Evolutionary conservation across 2,113 vertebrate genomes (phyloP).

Genomic region (Nerophis ophidion): DNA sequence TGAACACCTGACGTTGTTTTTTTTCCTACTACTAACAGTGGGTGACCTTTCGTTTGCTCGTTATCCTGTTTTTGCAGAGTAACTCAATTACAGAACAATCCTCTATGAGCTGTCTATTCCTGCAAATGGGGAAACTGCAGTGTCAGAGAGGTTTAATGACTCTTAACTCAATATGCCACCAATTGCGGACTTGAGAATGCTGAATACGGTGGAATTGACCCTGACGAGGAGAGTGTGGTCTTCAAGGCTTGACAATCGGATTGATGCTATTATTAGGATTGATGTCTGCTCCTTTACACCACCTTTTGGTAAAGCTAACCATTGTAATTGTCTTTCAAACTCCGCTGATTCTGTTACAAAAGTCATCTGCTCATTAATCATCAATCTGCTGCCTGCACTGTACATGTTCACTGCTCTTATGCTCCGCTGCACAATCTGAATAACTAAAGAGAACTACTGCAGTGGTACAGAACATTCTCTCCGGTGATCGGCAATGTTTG

Average conservation of each 20-base stretch:
- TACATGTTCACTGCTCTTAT: slow-evolving; percentile 3
- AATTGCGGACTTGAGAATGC: slow-evolving; percentile 28
- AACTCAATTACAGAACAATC: slow-evolving; percentile 39
- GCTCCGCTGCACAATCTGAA: slow-evolving; percentile 27
- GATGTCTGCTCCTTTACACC: not conserved
- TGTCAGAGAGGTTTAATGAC: slow-evolving; percentile 34
- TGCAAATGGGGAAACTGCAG: slow-evolving; percentile 39
- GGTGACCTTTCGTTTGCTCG: slow-evolving; percentile 19
- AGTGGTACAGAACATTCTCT: slow-evolving; percentile 35
- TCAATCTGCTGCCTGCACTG: not conserved
- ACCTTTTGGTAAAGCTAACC: not conserved
- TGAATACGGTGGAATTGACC: slow-evolving; percentile 24
- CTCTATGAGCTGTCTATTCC: slow-evolving; percentile 27
- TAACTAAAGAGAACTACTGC: slow-evolving; percentile 33
- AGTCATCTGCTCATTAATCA: not conserved
- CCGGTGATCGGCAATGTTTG: slow-evolving; percentile 25
- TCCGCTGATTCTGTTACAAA: not conserved
- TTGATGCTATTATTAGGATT: slow-evolving; percentile 4
- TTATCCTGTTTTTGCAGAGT: slow-evolving; percentile 33
- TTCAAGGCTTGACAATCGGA: slow-evolving; percentile 8
- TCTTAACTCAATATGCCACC: slow-evolving; percentile 49
- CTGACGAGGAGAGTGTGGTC: slow-evolving; percentile 13
- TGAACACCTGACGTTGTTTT: not conserved
- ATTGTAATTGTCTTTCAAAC: slow-evolving; percentile 1
- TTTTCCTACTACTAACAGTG: slow-evolving; percentile 11